phyloP scores from a whole-genome alignment of 2,888 invertebrate genomes.

The Pachliopta kotzebuea region DNA sequence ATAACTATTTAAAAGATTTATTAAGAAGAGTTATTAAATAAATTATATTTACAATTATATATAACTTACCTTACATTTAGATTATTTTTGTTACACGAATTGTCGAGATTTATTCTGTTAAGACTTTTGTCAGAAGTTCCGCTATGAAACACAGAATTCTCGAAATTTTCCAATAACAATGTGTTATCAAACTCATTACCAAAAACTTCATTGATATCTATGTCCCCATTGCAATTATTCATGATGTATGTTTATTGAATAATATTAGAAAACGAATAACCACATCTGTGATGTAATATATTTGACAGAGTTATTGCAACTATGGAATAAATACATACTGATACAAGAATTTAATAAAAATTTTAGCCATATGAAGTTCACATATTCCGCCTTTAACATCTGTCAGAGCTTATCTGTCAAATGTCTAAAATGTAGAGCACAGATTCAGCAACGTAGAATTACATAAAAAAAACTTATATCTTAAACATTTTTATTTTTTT shows the following conservation, averaged over 20 bases:
- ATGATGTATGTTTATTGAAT: conserved; percentile 1
- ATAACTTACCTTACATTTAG: conserved; percentile 62
- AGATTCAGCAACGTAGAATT: neutral
- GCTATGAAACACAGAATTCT: conserved; percentile 53
- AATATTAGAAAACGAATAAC: neutral
- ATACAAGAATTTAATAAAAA: neutral
- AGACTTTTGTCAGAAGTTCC: conserved; percentile 34
- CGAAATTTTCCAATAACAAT: conserved; percentile 60
- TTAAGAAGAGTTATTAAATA: neutral
- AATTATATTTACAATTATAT: neutral
- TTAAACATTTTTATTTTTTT: too few species aligned
- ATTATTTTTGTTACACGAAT: conserved; percentile 45
- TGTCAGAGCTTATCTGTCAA: neutral
- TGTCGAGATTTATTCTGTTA: conserved; percentile 44
- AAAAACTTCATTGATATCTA: conserved; percentile 11
- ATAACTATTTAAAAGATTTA: neutral
- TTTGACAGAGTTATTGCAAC: neutral
- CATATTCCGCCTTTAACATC: neutral
- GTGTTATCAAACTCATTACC: conserved; percentile 69
- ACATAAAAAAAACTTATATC: too few species aligned
- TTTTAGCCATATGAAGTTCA: neutral
- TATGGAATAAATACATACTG: neutral
- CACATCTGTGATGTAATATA: neutral
- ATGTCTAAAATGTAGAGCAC: neutral
- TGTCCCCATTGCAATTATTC: conserved; percentile 7